Conservation (phyloP, 2,113 vertebrate genomes). For the Vidua chalybeata region DNA sequence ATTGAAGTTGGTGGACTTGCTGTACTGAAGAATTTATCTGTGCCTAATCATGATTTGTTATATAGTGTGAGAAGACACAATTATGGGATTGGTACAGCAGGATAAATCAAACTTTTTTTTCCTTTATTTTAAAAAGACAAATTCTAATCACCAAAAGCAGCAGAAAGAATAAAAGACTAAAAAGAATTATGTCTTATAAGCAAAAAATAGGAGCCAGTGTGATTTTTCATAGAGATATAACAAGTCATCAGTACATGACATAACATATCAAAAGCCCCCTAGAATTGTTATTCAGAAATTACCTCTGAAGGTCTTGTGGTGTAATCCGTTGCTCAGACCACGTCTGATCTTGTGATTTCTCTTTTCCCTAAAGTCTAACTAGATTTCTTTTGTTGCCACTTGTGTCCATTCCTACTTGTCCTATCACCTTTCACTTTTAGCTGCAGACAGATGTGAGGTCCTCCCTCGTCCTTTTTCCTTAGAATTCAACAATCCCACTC, state of each 20-base stretch:
- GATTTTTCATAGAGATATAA: background rate
- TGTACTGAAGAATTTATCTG: background rate
- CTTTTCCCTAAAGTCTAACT: background rate
- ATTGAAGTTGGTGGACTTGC: background rate
- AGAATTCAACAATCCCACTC: background rate
- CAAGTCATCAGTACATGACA: background rate
- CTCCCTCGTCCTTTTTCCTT: background rate
- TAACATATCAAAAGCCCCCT: accelerated
- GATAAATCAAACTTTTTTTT: background rate
- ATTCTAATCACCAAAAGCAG: background rate
- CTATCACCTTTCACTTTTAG: background rate
- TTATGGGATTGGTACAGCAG: background rate
- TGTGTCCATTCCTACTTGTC: background rate
- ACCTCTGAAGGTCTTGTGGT: background rate
- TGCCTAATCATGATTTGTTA: background rate
- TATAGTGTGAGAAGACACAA: background rate
- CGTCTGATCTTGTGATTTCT: accelerated
- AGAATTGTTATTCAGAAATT: background rate
- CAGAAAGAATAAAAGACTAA: background rate
- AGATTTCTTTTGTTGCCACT: background rate
- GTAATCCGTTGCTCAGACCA: background rate
- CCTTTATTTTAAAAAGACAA: background rate
- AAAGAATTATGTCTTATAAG: background rate
- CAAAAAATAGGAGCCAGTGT: background rate
- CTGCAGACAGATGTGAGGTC: background rate